phyloP scores from a whole-genome alignment of 2,797 vertebrate genomes.

The Vireo griseus region DNA sequence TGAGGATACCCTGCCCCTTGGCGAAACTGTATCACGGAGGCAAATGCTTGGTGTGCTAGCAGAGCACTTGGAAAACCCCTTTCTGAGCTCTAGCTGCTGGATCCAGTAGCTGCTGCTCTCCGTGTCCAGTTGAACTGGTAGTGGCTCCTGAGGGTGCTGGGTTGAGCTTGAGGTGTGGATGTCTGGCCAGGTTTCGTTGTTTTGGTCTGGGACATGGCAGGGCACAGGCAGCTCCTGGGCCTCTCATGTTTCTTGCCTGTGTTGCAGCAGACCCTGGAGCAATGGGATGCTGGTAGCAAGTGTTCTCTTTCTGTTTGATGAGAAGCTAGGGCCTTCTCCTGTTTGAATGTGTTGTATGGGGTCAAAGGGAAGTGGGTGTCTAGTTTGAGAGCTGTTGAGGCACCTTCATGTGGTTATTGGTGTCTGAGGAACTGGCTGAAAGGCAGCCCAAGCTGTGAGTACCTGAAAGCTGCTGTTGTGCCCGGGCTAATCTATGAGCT shows the following conservation, averaged over 20 bases:
- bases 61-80: neutral
- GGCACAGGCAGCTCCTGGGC: neutral
- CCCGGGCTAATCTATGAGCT: neutral
- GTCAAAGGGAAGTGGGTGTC: neutral
- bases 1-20: neutral
- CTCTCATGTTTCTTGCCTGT: neutral
- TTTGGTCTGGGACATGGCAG: neutral
- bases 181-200: neutral
- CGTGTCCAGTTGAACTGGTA: accelerated
- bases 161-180: neutral
- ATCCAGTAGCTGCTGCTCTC: neutral
- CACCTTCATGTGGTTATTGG: neutral
- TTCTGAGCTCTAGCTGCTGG: neutral
- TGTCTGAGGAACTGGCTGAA: neutral
- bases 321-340: neutral
- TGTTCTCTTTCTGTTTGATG: neutral
- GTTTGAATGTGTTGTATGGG: neutral
- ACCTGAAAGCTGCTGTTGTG: constrained; percentile 17
- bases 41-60: neutral
- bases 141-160: neutral
- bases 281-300: neutral
- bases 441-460: neutral
- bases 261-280: neutral
- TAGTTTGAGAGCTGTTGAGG: neutral
- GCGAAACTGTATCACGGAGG: accelerated